Evolutionary conservation across 2,797 vertebrate genomes (phyloP).

Genomic region (Hipposideros larvatus): DNA sequence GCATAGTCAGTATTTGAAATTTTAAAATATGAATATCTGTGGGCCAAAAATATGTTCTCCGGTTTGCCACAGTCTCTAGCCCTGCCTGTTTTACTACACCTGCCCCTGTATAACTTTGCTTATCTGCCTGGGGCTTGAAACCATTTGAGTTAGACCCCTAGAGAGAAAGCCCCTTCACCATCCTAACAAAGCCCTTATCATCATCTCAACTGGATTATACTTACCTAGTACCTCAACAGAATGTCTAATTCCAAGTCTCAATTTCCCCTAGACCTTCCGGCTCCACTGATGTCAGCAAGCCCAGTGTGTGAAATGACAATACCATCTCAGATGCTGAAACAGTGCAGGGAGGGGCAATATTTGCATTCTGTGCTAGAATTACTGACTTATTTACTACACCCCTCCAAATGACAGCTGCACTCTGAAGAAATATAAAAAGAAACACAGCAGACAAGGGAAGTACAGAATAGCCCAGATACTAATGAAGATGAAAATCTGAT

Average conservation of each 20-base stretch:
- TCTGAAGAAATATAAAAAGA: neutral
- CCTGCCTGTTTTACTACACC: neutral
- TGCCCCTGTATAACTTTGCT: neutral
- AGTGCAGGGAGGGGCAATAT: too few relatives aligned
- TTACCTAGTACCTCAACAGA: neutral
- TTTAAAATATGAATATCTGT: neutral
- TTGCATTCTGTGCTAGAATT: neutral
- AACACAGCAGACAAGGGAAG: slow-evolving; percentile 6
- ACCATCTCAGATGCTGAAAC: neutral
- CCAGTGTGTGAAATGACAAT: neutral
- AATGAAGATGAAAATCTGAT: neutral
- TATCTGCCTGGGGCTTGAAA: neutral
- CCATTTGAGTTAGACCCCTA: neutral
- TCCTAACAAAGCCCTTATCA: neutral
- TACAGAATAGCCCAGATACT: slow-evolving; percentile 21
- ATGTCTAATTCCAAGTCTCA: neutral
- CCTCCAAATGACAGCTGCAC: neutral
- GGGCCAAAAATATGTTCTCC: neutral
- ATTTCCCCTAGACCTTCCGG: neutral
- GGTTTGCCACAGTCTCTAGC: neutral
- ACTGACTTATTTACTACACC: neutral
- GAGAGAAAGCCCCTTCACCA: neutral
- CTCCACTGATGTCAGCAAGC: neutral
- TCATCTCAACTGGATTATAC: neutral
- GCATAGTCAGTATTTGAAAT: neutral